Evolutionary conservation across 1,140 invertebrate genomes (phyloP).

Genomic region (Akabosia matsudoensis): DNA sequence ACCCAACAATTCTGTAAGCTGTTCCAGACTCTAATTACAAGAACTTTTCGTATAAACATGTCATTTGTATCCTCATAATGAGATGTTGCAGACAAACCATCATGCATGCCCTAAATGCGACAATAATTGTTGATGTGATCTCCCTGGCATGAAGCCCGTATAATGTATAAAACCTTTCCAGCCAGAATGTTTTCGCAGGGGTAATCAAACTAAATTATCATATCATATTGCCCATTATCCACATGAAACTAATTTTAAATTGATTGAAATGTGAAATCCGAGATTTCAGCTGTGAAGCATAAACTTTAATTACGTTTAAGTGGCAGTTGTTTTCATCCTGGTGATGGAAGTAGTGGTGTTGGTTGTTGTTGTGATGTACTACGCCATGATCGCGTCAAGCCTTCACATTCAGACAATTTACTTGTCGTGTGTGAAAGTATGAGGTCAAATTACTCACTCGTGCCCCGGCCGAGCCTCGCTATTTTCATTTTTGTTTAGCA

Average conservation of each 20-base stretch:
- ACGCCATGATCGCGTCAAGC: neutral
- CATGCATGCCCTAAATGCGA: too few species aligned
- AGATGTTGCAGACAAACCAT: too few species aligned
- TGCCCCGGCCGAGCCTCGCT: too few species aligned
- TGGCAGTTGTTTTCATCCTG: too few species aligned
- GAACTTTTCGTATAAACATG: too few species aligned
- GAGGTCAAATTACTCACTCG: conserved; percentile 1
- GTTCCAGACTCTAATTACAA: too few species aligned
- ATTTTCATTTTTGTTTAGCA: neutral
- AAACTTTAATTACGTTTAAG: neutral
- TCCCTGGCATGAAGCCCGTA: too few species aligned
- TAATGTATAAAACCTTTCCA: neutral
- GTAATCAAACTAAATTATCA: neutral
- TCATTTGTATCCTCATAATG: too few species aligned
- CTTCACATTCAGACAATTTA: neutral
- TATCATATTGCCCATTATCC: neutral
- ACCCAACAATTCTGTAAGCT: too few species aligned
- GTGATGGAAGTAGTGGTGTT: too few species aligned
- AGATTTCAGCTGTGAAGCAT: neutral
- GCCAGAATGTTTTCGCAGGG: neutral
- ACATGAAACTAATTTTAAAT: neutral
- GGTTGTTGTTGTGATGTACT: neutral
- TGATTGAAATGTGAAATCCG: neutral
- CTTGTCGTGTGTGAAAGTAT: conserved; percentile 2
- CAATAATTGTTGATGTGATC: too few species aligned